Evolutionary conservation across 2,797 vertebrate genomes (phyloP).

Genomic region (Champsocephalus gunnari): DNA sequence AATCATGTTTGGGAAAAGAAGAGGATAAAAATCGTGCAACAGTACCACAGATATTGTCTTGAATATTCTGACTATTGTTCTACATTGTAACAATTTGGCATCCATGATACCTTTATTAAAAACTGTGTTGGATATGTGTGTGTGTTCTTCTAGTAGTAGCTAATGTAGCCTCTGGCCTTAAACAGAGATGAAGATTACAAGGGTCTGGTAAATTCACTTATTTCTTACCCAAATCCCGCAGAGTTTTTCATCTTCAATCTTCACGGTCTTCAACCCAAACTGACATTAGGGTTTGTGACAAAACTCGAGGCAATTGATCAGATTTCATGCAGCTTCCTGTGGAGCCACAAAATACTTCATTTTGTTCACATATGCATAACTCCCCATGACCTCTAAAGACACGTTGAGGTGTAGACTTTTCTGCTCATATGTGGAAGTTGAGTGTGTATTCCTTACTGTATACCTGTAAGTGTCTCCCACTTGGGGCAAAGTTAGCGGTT

Average conservation of each 20-base stretch:
- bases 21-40: too few species aligned
- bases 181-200: neutral
- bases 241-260: neutral
- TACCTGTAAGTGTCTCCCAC: slow-evolving; percentile 16
- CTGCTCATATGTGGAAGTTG: slow-evolving; percentile 1
- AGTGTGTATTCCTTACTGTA: neutral
- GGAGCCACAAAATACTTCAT: neutral
- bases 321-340: neutral
- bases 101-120: neutral
- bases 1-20: neutral
- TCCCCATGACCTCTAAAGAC: neutral
- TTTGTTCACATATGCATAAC: neutral
- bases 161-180: neutral
- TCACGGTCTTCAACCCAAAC: too few species aligned
- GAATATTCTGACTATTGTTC: neutral
- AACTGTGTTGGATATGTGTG: neutral
- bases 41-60: neutral
- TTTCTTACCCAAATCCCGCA: neutral
- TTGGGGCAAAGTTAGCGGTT: slow-evolving; percentile 13
- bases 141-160: neutral
- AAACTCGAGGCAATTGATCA: neutral
- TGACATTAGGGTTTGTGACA: neutral
- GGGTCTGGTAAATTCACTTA: neutral
- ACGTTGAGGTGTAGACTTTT: neutral
- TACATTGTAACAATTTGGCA: neutral